Conservation (phyloP, 2,888 invertebrate species). For the Macropis europaea region DNA sequence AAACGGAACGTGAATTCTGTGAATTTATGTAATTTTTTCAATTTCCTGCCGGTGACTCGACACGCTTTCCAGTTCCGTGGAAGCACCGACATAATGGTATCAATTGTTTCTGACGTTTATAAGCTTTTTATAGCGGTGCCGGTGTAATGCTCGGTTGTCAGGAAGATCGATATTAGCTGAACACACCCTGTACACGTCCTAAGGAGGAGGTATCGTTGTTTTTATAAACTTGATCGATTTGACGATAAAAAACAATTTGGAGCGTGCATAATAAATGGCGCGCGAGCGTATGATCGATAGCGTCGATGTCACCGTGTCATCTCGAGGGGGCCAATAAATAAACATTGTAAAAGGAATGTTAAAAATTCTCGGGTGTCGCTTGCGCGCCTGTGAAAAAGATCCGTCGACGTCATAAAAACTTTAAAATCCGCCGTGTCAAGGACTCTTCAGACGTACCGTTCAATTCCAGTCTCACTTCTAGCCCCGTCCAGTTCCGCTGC, state of each 20-base stretch:
- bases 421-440: neutral
- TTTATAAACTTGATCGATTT: conserved; percentile 25
- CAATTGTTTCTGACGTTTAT: conserved; percentile 32
- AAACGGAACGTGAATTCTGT: conserved; percentile 1
- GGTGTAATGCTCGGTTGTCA: conserved; percentile 11
- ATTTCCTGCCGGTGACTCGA: neutral
- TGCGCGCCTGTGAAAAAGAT: no score
- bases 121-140: conserved; percentile 16
- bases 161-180: conserved; percentile 19
- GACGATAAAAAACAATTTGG: conserved; percentile 23
- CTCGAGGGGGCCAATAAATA: conserved; percentile 21
- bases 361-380: conserved; percentile 4
- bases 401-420: neutral
- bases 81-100: neutral
- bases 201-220: conserved; percentile 32
- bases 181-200: conserved; percentile 5
- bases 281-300: conserved; percentile 15
- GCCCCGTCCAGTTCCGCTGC: no score
- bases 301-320: neutral
- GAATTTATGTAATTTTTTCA: neutral
- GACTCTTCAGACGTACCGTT: no score
- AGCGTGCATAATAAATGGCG: conserved; percentile 37
- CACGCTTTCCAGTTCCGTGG: neutral
- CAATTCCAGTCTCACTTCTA: no score
- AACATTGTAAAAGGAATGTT: conserved; percentile 16